phyloP scores from a whole-genome alignment of 1,140 invertebrate species.

The Solenopsis fugax region DNA sequence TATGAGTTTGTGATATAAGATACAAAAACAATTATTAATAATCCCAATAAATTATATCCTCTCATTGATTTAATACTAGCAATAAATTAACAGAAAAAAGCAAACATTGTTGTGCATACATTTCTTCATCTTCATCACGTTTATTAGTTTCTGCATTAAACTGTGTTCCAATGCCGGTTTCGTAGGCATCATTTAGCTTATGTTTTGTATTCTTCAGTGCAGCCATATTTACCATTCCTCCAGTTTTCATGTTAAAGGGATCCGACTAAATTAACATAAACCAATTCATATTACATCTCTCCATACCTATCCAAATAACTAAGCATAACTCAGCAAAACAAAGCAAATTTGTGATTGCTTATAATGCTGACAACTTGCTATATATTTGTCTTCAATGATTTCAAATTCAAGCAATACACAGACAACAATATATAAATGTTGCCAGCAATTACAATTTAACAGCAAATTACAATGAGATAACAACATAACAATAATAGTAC shows the following conservation, averaged over 20 bases:
- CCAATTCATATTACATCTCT: not conserved
- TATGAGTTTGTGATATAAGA: constrained; percentile 35
- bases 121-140: constrained; percentile 99
- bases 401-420: too few relatives aligned
- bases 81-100: not conserved
- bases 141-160: constrained; percentile 99
- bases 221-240: constrained; percentile 97
- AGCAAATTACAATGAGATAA: too few relatives aligned
- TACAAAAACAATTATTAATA: constrained; percentile 1
- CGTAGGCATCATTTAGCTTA: constrained; percentile 94
- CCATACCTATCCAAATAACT: too few relatives aligned
- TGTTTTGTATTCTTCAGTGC: constrained; percentile 93
- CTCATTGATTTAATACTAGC: not conserved
- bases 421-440: too few relatives aligned
- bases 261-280: constrained; percentile 88
- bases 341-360: too few relatives aligned
- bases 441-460: too few relatives aligned
- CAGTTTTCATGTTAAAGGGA: constrained; percentile 93
- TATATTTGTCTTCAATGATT: too few relatives aligned
- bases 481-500: too few relatives aligned
- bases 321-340: too few relatives aligned
- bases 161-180: constrained; percentile 97
- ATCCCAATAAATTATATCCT: not conserved
- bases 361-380: too few relatives aligned
- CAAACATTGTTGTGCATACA: constrained; percentile 87